A percentile compares a stretch with the other conserved stretches of the same genome.
These are phyloP conservation scores for Gambusia yucatana DNA, from an alignment of 2,797 vertebrate genomes.

Conservation along the genomic window DNA sequence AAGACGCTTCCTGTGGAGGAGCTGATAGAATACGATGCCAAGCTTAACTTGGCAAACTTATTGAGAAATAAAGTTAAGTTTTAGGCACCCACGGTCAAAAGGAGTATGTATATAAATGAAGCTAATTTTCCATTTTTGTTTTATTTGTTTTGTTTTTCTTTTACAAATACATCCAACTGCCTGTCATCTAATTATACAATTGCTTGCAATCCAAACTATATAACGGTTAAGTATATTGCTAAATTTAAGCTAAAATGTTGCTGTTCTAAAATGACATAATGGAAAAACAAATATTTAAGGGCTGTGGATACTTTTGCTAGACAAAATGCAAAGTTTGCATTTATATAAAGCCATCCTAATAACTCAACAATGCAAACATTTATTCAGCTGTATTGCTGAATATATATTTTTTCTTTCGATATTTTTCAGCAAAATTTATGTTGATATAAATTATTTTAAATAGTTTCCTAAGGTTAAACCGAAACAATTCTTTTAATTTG, in stretches of 20 bases:
- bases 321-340: not conserved
- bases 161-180: not conserved
- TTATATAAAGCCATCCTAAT: not conserved
- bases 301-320: not conserved
- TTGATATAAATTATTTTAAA: constrained; percentile 53
- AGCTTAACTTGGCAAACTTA: constrained; percentile 24
- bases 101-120: not conserved
- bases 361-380: constrained; percentile 29
- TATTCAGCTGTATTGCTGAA: not conserved
- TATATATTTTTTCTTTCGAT: not conserved
- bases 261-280: not conserved
- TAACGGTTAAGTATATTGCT: not conserved
- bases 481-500: not conserved
- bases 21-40: constrained; percentile 60
- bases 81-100: constrained; percentile 36
- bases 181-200: not conserved
- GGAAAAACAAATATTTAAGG: not conserved
- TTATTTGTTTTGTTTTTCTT: not conserved
- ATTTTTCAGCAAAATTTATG: constrained; percentile 46
- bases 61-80: constrained; percentile 33
- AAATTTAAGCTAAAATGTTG: not conserved
- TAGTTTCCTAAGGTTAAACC: constrained; percentile 58
- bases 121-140: not conserved
- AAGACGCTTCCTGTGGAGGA: constrained; percentile 52
- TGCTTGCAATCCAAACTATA: not conserved